A percentile compares a stretch with the other conserved stretches of the same genome.
These are phyloP conservation scores for Atopsyche davidsoni DNA, from an alignment of 1,140 invertebrate genomes.

Conservation along the genomic window DNA sequence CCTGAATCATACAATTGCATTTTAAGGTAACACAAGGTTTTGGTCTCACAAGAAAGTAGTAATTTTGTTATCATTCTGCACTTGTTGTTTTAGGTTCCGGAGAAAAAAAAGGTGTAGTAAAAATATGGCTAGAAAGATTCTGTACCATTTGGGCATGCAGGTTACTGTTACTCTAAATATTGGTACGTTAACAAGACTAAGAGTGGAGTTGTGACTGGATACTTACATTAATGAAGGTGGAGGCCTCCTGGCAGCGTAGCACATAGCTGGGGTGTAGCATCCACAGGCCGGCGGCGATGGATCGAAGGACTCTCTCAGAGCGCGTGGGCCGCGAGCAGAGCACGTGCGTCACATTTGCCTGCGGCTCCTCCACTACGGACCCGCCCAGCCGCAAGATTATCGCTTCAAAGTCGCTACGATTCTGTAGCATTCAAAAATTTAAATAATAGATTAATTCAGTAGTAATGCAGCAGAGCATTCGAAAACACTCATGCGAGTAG, in stretches of 20 bases:
- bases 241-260: conserved; percentile 55
- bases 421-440: conserved; percentile 32
- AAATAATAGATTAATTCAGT: neutral
- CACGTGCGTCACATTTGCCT: conserved; percentile 68
- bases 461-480: neutral
- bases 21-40: conserved; percentile 3
- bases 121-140: neutral
- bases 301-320: conserved; percentile 80
- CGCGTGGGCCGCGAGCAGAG: conserved; percentile 65
- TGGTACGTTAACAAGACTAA: neutral
- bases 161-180: neutral
- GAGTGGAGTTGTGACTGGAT: conserved; percentile 1
- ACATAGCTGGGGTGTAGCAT: conserved; percentile 74
- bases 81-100: neutral
- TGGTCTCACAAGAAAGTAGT: no score
- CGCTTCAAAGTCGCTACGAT: conserved; percentile 38
- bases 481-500: no score
- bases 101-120: conserved; percentile 20
- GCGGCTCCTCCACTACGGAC: conserved; percentile 58
- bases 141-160: neutral
- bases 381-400: conserved; percentile 63
- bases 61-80: no score
- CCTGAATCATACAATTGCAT: conserved; percentile 45
- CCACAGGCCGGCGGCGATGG: conserved; percentile 83
- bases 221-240: conserved; percentile 61